Conservation (phyloP, 2,888 invertebrate species). For the Rhorus exstirpatorius region DNA sequence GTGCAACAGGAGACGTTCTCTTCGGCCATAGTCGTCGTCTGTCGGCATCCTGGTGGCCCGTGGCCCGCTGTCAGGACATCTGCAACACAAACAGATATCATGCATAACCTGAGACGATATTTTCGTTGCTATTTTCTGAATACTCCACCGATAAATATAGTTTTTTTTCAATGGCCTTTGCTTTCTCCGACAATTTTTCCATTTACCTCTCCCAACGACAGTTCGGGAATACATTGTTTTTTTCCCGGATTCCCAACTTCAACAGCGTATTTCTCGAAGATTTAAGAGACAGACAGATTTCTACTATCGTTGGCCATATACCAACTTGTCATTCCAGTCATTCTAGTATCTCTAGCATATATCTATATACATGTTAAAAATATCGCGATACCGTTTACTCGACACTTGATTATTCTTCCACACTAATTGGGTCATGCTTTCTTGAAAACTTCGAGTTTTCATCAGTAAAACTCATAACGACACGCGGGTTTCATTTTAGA, state of each 20-base stretch:
- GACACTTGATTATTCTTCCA: conserved; percentile 35
- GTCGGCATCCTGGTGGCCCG: conserved; percentile 89
- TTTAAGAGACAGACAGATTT: conserved; percentile 9
- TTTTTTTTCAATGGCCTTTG: too few species aligned
- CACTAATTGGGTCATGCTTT: conserved; percentile 7
- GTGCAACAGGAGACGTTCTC: conserved; percentile 85
- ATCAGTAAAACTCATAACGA: background rate
- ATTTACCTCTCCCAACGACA: too few species aligned
- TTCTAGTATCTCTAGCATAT: background rate
- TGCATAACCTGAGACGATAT: background rate
- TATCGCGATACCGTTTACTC: background rate
- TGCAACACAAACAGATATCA: conserved; percentile 82
- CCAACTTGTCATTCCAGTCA: conserved; percentile 13
- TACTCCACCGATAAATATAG: too few species aligned
- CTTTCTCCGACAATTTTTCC: too few species aligned
- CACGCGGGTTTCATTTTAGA: conserved; percentile 33
- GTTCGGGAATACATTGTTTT: too few species aligned
- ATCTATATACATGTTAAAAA: background rate
- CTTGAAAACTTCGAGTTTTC: background rate
- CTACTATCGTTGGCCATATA: conserved; percentile 15
- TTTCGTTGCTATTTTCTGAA: background rate
- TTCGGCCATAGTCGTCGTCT: conserved; percentile 86
- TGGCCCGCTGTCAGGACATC: conserved; percentile 90
- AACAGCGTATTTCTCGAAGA: background rate
- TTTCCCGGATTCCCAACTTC: too few species aligned